A percentile compares a stretch with the other conserved stretches of the same genome.
Conservation (phyloP, 2,113 vertebrate species). For the Equus quagga region DNA sequence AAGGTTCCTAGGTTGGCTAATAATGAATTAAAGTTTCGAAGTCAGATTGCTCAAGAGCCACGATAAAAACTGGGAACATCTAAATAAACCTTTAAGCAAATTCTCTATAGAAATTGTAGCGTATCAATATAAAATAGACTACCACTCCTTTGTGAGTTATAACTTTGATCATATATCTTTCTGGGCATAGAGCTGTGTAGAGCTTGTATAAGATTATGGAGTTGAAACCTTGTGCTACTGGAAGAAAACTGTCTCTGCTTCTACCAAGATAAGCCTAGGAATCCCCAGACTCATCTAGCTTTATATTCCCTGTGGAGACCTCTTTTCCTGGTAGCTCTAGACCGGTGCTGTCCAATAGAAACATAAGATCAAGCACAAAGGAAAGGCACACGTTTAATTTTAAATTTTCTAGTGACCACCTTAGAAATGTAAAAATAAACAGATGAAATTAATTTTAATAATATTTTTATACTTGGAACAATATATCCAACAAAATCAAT, state of each 20-base stretch:
- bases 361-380: neutral
- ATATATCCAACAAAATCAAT: neutral
- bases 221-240: neutral
- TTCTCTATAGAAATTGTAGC: neutral
- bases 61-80: neutral
- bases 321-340: neutral
- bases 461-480: neutral
- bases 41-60: neutral
- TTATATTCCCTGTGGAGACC: neutral
- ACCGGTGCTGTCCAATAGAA: neutral
- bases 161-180: neutral
- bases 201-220: neutral
- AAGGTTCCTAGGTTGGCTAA: neutral
- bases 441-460: neutral
- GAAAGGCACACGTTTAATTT: neutral
- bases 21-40: neutral
- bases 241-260: neutral
- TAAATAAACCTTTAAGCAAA: neutral
- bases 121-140: neutral
- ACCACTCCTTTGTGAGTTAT: neutral
- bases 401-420: neutral
- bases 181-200: neutral
- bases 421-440: neutral
- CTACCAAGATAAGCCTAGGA: neutral
- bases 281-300: neutral